These are phyloP conservation scores for Epizoanthus ramosus DNA, from an alignment of 92 coral and sea anemone species.

Conservation along the genomic window DNA sequence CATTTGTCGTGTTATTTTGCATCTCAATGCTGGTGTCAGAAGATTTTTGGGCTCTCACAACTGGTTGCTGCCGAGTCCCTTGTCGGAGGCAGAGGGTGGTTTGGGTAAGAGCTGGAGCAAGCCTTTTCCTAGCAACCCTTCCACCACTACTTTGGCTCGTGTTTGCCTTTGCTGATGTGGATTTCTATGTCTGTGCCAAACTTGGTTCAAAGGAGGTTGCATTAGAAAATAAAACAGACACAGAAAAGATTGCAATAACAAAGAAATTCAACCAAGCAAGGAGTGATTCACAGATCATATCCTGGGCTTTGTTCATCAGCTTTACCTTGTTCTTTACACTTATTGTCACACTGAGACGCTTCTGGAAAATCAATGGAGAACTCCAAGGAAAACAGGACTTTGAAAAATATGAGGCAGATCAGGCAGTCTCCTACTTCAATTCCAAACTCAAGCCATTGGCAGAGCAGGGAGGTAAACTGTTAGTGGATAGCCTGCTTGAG, in stretches of 20 bases:
- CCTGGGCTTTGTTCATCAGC: slow-evolving; percentile 70
- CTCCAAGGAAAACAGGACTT: slow-evolving; percentile 52
- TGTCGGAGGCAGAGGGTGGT: slow-evolving; percentile 54
- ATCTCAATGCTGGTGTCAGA: slow-evolving; percentile 70
- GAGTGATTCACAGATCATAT: slow-evolving; percentile 62
- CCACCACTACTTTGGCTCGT: slow-evolving; percentile 80
- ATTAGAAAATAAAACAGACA: slow-evolving; percentile 47
- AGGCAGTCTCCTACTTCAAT: slow-evolving; percentile 71
- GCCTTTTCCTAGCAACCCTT: slow-evolving; percentile 63
- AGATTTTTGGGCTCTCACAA: slow-evolving; percentile 73
- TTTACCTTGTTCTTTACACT: slow-evolving; percentile 54
- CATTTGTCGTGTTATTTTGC: slow-evolving; percentile 69
- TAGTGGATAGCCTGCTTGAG: slow-evolving; percentile 57
- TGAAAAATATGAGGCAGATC: slow-evolving; percentile 64
- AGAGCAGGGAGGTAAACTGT: slow-evolving; percentile 48
- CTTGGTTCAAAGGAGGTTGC: slow-evolving; percentile 69
- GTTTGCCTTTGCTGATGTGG: slow-evolving; percentile 68
- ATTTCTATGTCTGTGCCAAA: slow-evolving; percentile 72
- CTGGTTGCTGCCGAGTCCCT: slow-evolving; percentile 50
- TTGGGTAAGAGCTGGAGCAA: slow-evolving; percentile 65
- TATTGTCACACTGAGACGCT: slow-evolving; percentile 66
- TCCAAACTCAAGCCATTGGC: slow-evolving; percentile 70
- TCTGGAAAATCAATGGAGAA: slow-evolving; percentile 44
- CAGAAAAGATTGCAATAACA: slow-evolving; percentile 44
- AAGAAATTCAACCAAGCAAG: slow-evolving; percentile 55